Conservation (phyloP, 2,888 invertebrate species). For the Heliconius hortense region DNA sequence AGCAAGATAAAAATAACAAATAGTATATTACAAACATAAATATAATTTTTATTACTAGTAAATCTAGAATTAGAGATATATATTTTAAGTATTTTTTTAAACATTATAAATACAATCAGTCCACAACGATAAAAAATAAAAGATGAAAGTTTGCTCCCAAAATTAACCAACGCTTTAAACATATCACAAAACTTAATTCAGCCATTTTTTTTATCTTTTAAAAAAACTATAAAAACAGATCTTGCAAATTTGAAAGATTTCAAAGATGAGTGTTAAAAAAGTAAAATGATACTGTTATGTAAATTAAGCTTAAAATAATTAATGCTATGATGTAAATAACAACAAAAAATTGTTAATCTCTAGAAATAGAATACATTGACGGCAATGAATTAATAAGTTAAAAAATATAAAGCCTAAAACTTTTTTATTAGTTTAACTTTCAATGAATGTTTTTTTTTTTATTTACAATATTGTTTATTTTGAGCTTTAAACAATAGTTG, state of each 20-base stretch:
- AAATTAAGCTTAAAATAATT: slow-evolving; percentile 11
- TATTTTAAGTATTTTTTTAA: slow-evolving; percentile 22
- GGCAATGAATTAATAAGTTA: not conserved
- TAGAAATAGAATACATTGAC: not conserved
- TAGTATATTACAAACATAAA: slow-evolving; percentile 38
- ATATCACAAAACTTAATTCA: slow-evolving; percentile 26
- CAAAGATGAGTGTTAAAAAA: not conserved
- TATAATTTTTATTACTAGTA: slow-evolving; percentile 34
- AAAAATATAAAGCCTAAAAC: not conserved
- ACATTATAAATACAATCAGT: slow-evolving; percentile 18
- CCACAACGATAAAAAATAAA: slow-evolving; percentile 26
- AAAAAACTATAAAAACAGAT: not conserved
- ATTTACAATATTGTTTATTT: slow-evolving; percentile 13
- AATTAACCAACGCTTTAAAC: slow-evolving; percentile 22
- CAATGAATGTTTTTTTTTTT: not conserved
- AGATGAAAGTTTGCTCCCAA: slow-evolving; percentile 15
- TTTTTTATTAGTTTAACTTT: not conserved
- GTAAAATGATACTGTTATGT: not conserved
- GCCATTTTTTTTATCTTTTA: not conserved
- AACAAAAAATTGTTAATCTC: not conserved
- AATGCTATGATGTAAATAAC: not conserved
- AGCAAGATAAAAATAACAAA: slow-evolving; percentile 37
- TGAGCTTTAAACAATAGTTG: slow-evolving; percentile 1
- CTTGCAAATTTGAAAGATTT: not conserved
- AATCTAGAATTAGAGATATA: slow-evolving; percentile 38